These are phyloP conservation scores for Genyomyrus donnyi DNA, from an alignment of 2,113 vertebrate species.

Conservation along the genomic window DNA sequence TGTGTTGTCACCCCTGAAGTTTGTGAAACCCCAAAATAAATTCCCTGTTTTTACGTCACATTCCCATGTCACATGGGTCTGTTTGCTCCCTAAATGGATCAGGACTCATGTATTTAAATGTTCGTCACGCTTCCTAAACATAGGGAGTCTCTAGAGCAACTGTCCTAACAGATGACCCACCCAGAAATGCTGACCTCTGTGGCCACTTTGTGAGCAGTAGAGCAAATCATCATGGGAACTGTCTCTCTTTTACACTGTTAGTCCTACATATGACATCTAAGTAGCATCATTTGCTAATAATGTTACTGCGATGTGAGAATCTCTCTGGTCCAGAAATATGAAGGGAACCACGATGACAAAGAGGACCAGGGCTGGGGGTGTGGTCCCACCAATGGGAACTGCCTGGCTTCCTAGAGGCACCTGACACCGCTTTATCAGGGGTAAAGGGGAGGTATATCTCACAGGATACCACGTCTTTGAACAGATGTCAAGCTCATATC, in stretches of 20 bases:
- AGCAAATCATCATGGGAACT: not conserved
- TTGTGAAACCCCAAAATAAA: not conserved
- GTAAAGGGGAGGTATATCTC: not conserved
- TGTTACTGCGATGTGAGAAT: not conserved
- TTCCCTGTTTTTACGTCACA: not conserved
- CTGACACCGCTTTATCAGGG: not conserved
- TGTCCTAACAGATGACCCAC: not conserved
- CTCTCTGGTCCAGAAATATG: not conserved
- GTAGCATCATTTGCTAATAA: not conserved
- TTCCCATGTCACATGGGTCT: not conserved
- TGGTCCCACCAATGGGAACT: not conserved
- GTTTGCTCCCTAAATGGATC: not conserved
- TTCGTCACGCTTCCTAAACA: not conserved
- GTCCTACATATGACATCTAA: not conserved
- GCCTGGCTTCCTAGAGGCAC: not conserved
- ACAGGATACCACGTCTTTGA: not conserved
- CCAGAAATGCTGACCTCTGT: not conserved
- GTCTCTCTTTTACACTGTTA: not conserved
- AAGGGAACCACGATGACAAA: not conserved
- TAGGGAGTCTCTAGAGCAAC: not conserved
- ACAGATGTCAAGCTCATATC: not conserved
- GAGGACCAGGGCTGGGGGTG: not conserved
- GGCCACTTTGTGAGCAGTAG: not conserved
- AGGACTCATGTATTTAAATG: not conserved
- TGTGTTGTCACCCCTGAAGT: not conserved